Evolutionary conservation across 2,797 vertebrate species (phyloP).

Genomic region (Apodemus agrarius): DNA sequence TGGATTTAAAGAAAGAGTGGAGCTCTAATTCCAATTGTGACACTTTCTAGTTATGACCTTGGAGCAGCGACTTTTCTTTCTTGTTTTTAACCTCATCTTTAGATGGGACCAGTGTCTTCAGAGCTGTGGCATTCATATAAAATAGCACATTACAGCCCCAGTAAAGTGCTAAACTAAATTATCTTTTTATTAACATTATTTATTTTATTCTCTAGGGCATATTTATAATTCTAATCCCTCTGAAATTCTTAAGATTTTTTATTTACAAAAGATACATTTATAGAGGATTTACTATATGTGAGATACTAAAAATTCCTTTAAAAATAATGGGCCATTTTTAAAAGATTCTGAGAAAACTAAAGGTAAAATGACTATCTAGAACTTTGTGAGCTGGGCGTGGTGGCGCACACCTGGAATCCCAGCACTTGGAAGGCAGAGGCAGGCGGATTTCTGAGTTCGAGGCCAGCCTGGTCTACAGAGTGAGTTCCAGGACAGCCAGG

Average conservation of each 20-base stretch:
- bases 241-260: slow-evolving; percentile 6
- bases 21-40: not conserved
- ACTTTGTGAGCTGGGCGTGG: too few relatives aligned
- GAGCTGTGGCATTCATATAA: not conserved
- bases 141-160: not conserved
- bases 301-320: not conserved
- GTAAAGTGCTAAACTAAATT: not conserved
- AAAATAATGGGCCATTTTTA: not conserved
- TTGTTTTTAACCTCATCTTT: not conserved
- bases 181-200: not conserved
- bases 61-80: not conserved
- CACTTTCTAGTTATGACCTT: not conserved
- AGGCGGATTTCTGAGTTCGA: too few relatives aligned
- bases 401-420: too few relatives aligned
- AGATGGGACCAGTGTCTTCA: not conserved
- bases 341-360: not conserved
- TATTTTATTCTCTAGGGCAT: slow-evolving; percentile 10
- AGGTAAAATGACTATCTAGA: not conserved
- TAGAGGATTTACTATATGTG: not conserved
- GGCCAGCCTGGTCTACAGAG: too few relatives aligned
- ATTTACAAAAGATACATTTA: slow-evolving; percentile 29
- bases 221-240: not conserved
- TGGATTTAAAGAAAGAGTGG: slow-evolving; percentile 26
- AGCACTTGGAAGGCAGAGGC: too few relatives aligned
- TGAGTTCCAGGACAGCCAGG: too few relatives aligned